phyloP scores from a whole-genome alignment of 2,113 vertebrate genomes.

The Pterocles burchelli region DNA sequence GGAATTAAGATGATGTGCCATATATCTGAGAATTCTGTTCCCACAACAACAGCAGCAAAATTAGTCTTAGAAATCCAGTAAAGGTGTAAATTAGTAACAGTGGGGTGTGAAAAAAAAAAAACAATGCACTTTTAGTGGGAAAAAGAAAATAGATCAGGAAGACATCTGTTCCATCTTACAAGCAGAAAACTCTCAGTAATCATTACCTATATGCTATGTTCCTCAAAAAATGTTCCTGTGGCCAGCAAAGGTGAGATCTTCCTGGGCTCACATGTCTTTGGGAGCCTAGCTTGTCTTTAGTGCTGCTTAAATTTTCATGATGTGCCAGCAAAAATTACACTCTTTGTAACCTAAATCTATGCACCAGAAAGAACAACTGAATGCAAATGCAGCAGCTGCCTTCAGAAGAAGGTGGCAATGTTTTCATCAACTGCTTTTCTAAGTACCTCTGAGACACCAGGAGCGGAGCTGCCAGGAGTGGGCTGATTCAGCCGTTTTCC shows the following conservation, averaged over 20 bases:
- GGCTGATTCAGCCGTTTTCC: neutral
- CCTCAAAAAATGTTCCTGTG: neutral
- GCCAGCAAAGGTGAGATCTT: neutral
- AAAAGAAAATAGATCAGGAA: neutral
- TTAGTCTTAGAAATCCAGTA: neutral
- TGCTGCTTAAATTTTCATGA: neutral
- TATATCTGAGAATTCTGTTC: neutral
- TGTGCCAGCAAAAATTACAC: neutral
- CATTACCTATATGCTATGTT: neutral
- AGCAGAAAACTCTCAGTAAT: neutral
- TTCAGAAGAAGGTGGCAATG: neutral
- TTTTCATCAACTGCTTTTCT: neutral
- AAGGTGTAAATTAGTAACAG: neutral
- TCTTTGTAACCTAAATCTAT: neutral
- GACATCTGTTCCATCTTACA: neutral
- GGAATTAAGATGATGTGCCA: neutral
- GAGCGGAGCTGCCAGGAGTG: neutral
- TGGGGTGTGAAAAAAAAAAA: neutral
- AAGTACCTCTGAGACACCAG: neutral
- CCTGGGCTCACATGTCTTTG: neutral
- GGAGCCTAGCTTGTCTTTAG: neutral
- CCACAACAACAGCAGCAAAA: neutral
- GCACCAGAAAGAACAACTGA: neutral
- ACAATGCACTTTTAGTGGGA: neutral
- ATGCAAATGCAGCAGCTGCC: neutral